Evolutionary conservation across 2,113 vertebrate species (phyloP).

Genomic region (Pelmatolapia mariae): DNA sequence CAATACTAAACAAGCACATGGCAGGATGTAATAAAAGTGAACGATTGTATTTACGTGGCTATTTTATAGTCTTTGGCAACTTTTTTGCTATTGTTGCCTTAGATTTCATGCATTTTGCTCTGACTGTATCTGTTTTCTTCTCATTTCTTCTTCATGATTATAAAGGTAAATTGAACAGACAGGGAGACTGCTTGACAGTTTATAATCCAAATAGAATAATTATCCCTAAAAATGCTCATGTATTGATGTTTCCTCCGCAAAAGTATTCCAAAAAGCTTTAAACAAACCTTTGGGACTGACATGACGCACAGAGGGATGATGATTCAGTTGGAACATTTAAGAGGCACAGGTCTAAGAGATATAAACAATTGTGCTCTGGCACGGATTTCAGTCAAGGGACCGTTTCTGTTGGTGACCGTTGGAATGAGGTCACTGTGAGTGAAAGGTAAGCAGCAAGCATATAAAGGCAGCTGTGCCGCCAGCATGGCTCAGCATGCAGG

Average conservation of each 20-base stretch:
- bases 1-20: neutral
- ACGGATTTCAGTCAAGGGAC: neutral
- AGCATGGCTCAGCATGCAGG: neutral
- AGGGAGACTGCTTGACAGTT: neutral
- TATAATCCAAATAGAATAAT: neutral
- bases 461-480: neutral
- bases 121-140: neutral
- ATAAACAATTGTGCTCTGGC: constrained; percentile 12
- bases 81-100: neutral
- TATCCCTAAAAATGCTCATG: neutral
- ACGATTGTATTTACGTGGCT: neutral
- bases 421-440: neutral
- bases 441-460: neutral
- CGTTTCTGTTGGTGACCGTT: neutral
- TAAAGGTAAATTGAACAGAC: neutral
- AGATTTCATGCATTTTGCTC: neutral
- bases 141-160: neutral
- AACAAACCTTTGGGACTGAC: neutral
- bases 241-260: neutral
- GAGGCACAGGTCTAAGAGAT: neutral
- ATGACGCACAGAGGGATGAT: neutral
- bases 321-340: neutral
- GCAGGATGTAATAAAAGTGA: neutral
- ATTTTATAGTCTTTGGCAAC: neutral
- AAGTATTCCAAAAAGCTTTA: neutral